Base-by-base conservation (phyloP, 2,888 invertebrate genomes). In the Thera britannica region DNA sequence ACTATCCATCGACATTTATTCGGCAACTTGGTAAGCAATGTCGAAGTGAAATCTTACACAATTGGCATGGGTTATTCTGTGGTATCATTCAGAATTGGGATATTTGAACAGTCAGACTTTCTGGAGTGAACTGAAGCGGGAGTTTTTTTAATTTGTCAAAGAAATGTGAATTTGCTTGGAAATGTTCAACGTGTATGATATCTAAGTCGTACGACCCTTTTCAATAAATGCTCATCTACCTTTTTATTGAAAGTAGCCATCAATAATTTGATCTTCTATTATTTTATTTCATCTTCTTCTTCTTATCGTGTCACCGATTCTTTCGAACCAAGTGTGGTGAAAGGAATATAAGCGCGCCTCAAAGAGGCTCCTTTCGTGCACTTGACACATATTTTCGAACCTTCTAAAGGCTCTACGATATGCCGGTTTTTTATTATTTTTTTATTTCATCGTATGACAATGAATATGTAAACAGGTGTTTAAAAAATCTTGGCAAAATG, bases 21-120 rank as follows among this genome's bases (percentile, higher is more conserved):
- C 83, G 79, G 78, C 82, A 80, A 51, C 41, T 41, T 6, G 41
- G 7, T 41, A 5, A 9, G 7, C 9, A 46, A 2, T 46, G 9
- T 46, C 9, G 9, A 46, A 44, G 60, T 57, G 56, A 56, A 38
- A 44, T 34, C 7, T n/a, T 48, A 8, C 0, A 8, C 34, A 58
- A 46, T 3, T 46, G 9, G 11, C 44, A 44, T 58, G 2, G 2
- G 2, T 46, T 60, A 60, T 60, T 82, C 77, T 76, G 78, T 63
- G 67, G 44, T 61, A 63, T 59, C 61, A 51, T 44, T 57, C 62
- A 55, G 60, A 63, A 65, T 74, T 62, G 67, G 64, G 65, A 59
- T 66, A 70, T 72, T 72, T 60, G 67, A 67, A 65, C 59, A 65
- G 60, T 66, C 62, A 11, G n/a, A 59, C 35, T 65, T 48, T 49